Conservation (phyloP, 2,113 vertebrate species). For the Vulpes ferrilata region DNA sequence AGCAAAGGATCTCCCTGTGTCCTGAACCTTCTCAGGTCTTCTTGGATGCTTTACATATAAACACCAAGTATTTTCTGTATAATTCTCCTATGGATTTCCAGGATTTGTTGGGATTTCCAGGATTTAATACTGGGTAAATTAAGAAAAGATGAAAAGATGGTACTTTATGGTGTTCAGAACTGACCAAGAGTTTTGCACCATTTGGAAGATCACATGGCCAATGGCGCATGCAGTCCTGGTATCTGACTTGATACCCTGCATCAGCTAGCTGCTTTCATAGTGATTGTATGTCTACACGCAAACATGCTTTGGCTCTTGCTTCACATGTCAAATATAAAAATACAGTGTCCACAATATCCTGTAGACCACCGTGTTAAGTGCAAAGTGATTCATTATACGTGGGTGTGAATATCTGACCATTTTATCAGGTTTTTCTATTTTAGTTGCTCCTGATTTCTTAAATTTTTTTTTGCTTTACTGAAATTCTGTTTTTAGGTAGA, state of each 20-base stretch:
- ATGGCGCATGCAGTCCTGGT: background rate
- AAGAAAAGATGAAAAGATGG: background rate
- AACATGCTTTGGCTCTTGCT: background rate
- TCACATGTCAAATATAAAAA: background rate
- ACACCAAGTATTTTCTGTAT: background rate
- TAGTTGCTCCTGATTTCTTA: slow-evolving; percentile 2
- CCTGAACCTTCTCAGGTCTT: background rate
- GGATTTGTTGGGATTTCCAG: background rate
- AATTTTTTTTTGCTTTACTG: slow-evolving; percentile 23
- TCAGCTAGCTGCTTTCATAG: background rate
- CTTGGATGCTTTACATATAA: background rate
- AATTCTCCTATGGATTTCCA: background rate
- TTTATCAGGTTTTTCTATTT: background rate
- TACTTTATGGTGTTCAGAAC: background rate
- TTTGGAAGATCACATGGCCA: background rate
- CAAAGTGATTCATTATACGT: background rate
- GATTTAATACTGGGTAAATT: background rate
- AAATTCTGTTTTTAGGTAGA: slow-evolving; percentile 30
- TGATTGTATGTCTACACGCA: background rate
- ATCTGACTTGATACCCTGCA: background rate
- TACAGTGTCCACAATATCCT: background rate
- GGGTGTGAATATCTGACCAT: background rate
- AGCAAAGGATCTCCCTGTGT: background rate
- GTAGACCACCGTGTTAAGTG: background rate
- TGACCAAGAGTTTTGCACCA: background rate